Evolutionary conservation across 2,113 vertebrate genomes (phyloP).

Genomic region (Ailurus styani): DNA sequence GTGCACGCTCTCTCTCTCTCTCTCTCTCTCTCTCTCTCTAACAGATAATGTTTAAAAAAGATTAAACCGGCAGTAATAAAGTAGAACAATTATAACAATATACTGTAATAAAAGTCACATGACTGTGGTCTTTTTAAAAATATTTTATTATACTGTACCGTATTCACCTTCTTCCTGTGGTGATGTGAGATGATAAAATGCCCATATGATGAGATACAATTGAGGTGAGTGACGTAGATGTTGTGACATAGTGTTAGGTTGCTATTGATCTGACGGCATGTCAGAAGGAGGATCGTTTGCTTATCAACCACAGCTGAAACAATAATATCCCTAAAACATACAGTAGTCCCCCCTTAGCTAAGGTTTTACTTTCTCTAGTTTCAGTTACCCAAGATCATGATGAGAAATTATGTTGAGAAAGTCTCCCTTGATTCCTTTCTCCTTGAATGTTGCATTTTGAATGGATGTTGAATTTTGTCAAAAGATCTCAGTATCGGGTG

Average conservation of each 20-base stretch:
- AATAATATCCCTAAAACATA: neutral
- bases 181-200: neutral
- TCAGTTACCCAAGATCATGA: neutral
- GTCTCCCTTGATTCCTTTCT: neutral
- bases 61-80: neutral
- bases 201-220: neutral
- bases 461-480: neutral
- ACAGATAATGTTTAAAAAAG: neutral
- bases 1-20: no score
- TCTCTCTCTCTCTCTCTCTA: no score
- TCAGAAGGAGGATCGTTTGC: neutral
- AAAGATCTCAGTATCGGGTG: neutral
- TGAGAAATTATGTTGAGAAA: neutral
- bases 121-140: neutral
- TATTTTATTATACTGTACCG: neutral
- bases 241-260: neutral
- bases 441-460: neutral
- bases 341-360: neutral
- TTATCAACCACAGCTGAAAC: neutral
- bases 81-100: neutral
- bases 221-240: neutral
- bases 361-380: neutral
- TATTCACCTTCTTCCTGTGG: neutral
- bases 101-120: neutral
- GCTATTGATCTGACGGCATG: neutral